Evolutionary conservation across 2,888 invertebrate species (phyloP), one percentile per base, ranked within the genome.

Genomic region (Xylota sylvarum): DNA sequence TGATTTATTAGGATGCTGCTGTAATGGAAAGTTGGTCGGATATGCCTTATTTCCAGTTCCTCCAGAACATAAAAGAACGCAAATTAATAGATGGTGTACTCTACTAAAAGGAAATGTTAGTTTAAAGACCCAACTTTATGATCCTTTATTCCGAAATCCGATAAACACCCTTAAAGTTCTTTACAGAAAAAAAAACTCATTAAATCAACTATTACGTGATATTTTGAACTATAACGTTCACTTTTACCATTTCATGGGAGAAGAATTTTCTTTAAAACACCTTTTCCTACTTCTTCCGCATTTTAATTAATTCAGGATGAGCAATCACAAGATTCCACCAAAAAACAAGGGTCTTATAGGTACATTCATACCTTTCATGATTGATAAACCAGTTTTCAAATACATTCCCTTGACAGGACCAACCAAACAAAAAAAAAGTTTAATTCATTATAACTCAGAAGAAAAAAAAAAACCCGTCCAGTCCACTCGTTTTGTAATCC

Each of bases 271-370:
- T 40, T 14, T 9, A 48, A 46, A 46, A 77, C 48, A 70, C 55
- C 46, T 56, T 72, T 79, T 58, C 17, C 6, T 12, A 43, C 37
- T 55, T 62, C 80, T 81, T 85, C 80, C 80, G 80, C 46, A 85
- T 85, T 81, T 81, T 70, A 80, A 76, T 80, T 80, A 80, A 84
- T 85, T 76, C 74, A 43, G 56, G 64, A 80, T 74, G 69, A 84
- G 80, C 70, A 43, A 65, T 65, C 76, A 43, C 37, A 69, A 43
- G 43, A 80, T 65, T 74, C 52, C 14, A 74, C 74, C 23, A 64
- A 74, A n/a, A 74, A 84, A 70, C 62, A 74, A 76, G 74, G 80
- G 56, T 72, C 48, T 56, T 43, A 10, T 30, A n/a, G 7, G 35
- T 14, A 52, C 35, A 12, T 48, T 14, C 19, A 5, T 55, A 46